Base-by-base conservation (phyloP, 2,888 invertebrate genomes). In the Encarsia formosa region DNA sequence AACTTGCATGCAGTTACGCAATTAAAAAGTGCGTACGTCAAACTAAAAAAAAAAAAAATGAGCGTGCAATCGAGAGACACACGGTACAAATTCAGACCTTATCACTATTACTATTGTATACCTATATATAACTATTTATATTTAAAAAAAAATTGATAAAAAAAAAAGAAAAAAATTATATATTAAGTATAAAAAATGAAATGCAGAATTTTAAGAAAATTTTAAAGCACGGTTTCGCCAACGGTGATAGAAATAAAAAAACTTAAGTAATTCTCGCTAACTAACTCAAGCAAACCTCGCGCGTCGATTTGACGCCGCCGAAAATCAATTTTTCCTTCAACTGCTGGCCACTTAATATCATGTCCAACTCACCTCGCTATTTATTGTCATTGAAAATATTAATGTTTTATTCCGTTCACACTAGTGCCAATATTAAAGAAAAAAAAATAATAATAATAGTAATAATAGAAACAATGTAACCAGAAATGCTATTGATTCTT, bases 71-170 rank as follows among this genome's bases (percentile, higher is more conserved):
- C 61, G n/a, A n/a, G n/a, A 64, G 63, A 66, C 63, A 65, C 59
- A 68, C 67, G 70, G 72, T 73, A 71, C 71, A 73, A 73, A 71
- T 65, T 67, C 69, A 67, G 65, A 71, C 65, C 65, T 71, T 70
- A 70, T 35, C 34, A 40, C 26, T 23, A 51, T 19, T 38, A 47
- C 29, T 49, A 38, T 43, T 32, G 16, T 54, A 55, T n/a, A 39
- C 51, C 51, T 55, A 44, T 31, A 19, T 24, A 40, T 45, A 45
- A 20, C 29, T 37, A 37, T 37, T 9, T 13, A 34, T 34, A 34
- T n/a, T n/a, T 13, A 15, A 9, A 34, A 5, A 15, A 9, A 34
- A n/a, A 34, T 5, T 9, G 5, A 34, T 37, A 20, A 13, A 9
- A 20, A 39, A 40, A 34, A 35, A 44, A 39, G 9, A 34, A 40